Evolutionary conservation across 2,888 invertebrate species (phyloP).

Genomic region (Rhimphoctona megacephalus): DNA sequence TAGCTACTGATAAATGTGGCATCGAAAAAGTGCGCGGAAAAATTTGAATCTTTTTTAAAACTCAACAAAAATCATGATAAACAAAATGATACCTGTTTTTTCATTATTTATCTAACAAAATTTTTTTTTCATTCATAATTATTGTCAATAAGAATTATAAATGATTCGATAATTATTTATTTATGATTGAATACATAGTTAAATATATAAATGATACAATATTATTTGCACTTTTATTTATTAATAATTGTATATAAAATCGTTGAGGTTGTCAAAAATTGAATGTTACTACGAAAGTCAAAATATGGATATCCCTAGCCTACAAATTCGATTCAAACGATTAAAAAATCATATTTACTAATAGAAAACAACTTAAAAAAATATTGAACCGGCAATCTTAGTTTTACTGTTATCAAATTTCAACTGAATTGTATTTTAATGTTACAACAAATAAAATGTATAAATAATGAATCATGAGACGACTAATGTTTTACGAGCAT

Average conservation of each 20-base stretch:
- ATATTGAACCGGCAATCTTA: too few relatives aligned
- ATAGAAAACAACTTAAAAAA: neutral
- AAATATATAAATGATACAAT: neutral
- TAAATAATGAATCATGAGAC: neutral
- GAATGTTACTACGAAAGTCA: neutral
- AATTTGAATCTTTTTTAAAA: neutral
- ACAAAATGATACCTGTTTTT: neutral
- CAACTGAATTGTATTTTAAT: neutral
- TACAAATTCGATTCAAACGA: too few relatives aligned
- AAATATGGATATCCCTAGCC: neutral
- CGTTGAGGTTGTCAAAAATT: neutral
- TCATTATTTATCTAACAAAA: neutral
- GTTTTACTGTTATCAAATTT: neutral
- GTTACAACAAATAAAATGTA: neutral
- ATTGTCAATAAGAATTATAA: neutral
- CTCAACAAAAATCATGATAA: neutral
- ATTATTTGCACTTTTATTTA: neutral
- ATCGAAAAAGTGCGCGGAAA: neutral
- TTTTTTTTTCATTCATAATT: neutral
- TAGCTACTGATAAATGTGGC: neutral
- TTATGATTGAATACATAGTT: neutral
- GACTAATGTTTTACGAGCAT: constrained; percentile 2
- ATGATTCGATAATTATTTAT: neutral
- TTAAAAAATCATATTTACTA: neutral
- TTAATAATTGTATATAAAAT: neutral